A percentile compares a stretch with the other conserved stretches of the same genome.
Conservation (phyloP, 2,888 invertebrate species). For the Luperina nickerlii region DNA sequence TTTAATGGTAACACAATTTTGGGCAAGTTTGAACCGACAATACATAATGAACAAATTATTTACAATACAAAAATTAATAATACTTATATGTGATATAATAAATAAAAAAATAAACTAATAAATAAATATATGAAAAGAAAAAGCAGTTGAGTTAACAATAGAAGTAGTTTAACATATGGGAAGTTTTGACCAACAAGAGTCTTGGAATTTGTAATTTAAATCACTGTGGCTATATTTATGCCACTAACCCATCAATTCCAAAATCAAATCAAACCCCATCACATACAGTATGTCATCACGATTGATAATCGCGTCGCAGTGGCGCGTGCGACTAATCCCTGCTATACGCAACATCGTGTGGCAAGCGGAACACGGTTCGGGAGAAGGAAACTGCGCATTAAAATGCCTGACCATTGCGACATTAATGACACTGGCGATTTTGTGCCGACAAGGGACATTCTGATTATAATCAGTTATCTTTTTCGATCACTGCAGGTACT, state of each 20-base stretch:
- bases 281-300: slow-evolving; percentile 62
- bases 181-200: background rate
- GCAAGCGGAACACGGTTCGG: slow-evolving; percentile 68
- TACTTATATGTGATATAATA: background rate
- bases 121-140: background rate
- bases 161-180: background rate
- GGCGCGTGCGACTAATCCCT: slow-evolving; percentile 71
- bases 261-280: slow-evolving; percentile 23
- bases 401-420: slow-evolving; percentile 68
- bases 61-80: background rate
- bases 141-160: background rate
- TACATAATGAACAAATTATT: background rate
- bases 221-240: background rate
- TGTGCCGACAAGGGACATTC: slow-evolving; percentile 24
- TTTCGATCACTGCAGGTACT: slow-evolving; percentile 19
- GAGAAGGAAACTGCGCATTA: slow-evolving; percentile 70
- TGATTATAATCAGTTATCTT: slow-evolving; percentile 31
- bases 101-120: too few relatives aligned
- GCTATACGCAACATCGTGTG: slow-evolving; percentile 64
- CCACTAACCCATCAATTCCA: background rate
- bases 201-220: background rate
- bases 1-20: background rate
- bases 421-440: slow-evolving; percentile 67
- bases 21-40: background rate
- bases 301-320: slow-evolving; percentile 60